phyloP scores from a whole-genome alignment of 1,140 invertebrate genomes.

The Vollenhovia emeryi region DNA sequence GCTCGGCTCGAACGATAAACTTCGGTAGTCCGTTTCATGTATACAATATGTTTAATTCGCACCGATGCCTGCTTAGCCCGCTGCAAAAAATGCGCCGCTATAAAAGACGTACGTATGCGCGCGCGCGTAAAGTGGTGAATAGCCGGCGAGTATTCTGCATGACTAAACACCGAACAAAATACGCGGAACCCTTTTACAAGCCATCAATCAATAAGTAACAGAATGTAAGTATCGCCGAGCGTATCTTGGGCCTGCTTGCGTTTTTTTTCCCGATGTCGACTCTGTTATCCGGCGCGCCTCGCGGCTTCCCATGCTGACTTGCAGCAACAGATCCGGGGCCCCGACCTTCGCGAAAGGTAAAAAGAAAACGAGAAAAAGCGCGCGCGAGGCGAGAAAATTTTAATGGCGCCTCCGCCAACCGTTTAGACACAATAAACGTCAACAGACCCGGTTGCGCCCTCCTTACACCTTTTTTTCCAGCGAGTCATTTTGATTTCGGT shows the following conservation, averaged over 20 bases:
- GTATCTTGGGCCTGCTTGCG: conserved; percentile 29
- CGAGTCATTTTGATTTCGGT: conserved; percentile 76
- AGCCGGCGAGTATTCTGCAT: conserved; percentile 75
- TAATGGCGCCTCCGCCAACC: conserved; percentile 75
- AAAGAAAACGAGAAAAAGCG: conserved; percentile 58
- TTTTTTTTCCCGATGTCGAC: background rate
- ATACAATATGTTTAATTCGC: background rate
- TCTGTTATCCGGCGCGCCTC: conserved; percentile 58
- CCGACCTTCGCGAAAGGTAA: conserved; percentile 51
- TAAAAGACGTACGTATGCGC: conserved; percentile 22
- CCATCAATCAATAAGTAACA: conserved; percentile 78
- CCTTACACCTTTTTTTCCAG: conserved; percentile 68
- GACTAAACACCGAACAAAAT: conserved; percentile 79
- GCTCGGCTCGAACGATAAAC: background rate
- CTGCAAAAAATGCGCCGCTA: conserved; percentile 30
- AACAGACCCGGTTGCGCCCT: conserved; percentile 75
- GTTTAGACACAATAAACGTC: conserved; percentile 82
- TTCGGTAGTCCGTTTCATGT: background rate
- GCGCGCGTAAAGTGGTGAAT: conserved; percentile 37
- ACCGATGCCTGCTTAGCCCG: conserved; percentile 11
- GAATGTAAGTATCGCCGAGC: conserved; percentile 64
- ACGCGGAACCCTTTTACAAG: conserved; percentile 77
- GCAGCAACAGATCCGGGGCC: conserved; percentile 68
- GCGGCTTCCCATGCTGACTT: conserved; percentile 76
- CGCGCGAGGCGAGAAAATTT: conserved; percentile 71